Percentiles rank a stretch among this genome's conserved stretches.
phyloP scores from a whole-genome alignment of 2,113 vertebrate genomes.

The Mobula hypostoma region DNA sequence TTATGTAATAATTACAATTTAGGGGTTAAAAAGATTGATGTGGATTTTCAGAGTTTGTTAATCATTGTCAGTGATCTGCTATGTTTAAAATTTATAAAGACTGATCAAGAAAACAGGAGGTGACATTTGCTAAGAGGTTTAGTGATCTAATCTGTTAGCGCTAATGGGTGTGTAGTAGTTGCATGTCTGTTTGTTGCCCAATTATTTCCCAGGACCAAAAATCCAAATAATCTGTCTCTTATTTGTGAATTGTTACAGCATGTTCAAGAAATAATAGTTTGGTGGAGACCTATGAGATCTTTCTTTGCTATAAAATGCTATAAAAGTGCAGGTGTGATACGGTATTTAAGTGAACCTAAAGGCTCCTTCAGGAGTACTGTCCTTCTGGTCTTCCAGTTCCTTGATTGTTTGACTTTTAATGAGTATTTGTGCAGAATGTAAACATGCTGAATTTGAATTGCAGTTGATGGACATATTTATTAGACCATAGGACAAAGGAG shows the following conservation, averaged over 20 bases:
- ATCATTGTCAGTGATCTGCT: neutral
- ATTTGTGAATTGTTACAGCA: neutral
- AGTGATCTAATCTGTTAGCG: neutral
- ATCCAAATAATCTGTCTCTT: neutral
- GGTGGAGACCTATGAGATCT: neutral
- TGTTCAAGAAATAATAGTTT: neutral
- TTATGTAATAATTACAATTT: neutral
- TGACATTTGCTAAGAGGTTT: neutral
- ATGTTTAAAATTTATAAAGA: neutral
- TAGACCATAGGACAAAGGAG: too few species aligned
- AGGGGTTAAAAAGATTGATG: neutral
- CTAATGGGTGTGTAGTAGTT: neutral
- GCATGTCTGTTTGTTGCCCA: neutral
- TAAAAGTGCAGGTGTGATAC: neutral
- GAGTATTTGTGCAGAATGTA: neutral
- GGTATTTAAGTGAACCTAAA: neutral
- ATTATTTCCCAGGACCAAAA: neutral
- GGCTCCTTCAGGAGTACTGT: neutral
- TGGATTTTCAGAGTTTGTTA: neutral
- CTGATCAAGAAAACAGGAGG: neutral
- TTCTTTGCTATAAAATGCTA: neutral
- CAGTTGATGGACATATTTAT: neutral
- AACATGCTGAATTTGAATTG: neutral
- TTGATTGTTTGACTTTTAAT: neutral
- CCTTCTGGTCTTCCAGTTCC: neutral